A percentile compares a stretch with the other conserved stretches of the same genome.
Conservation (phyloP, 1,140 invertebrate species). For the Sinonovacula constricta region DNA sequence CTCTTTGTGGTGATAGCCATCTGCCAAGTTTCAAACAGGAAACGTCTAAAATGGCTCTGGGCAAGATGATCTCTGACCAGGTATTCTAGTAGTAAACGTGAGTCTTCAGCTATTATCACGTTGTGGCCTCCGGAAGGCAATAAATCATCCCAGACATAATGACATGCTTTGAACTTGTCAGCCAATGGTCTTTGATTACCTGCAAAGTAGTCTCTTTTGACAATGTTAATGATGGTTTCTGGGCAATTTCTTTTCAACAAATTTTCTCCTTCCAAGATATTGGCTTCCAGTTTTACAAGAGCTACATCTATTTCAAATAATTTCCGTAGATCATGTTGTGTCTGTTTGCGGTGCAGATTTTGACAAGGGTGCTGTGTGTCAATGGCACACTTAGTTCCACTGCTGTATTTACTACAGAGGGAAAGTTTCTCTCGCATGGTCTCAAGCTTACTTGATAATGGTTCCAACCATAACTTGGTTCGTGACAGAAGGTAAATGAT, state of each 20-base stretch:
- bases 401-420: too few species aligned
- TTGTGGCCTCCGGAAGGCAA: constrained; percentile 29
- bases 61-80: neutral
- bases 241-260: constrained; percentile 15
- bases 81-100: neutral
- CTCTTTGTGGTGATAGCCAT: neutral
- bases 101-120: neutral
- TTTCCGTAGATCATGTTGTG: constrained; percentile 22
- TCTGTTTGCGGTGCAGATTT: constrained; percentile 40
- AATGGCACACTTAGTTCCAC: too few species aligned
- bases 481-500: constrained; percentile 39
- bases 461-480: constrained; percentile 43
- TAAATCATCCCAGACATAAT: constrained; percentile 40
- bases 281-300: constrained; percentile 37
- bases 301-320: constrained; percentile 39
- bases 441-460: constrained; percentile 13
- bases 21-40: constrained; percentile 12
- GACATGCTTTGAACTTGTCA: constrained; percentile 53
- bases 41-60: constrained; percentile 3
- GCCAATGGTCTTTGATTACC: too few species aligned
- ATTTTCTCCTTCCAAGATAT: constrained; percentile 21
- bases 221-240: constrained; percentile 20
- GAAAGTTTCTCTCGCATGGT: too few species aligned
- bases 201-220: too few species aligned
- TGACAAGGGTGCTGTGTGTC: too few species aligned